phyloP scores from a whole-genome alignment of 1,140 invertebrate genomes.

The Metopolophium dirhodum region DNA sequence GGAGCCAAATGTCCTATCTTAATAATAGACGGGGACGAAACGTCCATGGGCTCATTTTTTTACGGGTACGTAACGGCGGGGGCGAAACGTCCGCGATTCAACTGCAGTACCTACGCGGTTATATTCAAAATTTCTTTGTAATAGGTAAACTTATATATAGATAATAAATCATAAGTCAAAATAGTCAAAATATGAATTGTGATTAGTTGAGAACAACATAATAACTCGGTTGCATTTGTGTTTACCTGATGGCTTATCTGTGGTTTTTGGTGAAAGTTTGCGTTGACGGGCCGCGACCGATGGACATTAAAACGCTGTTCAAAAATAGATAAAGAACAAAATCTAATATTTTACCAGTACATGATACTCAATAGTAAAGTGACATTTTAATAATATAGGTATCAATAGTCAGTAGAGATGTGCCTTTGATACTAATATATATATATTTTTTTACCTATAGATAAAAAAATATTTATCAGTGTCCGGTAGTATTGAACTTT shows the following conservation, averaged over 20 bases:
- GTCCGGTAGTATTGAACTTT: not conserved
- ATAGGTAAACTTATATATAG: too few relatives aligned
- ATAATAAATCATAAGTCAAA: too few relatives aligned
- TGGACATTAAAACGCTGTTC: not conserved
- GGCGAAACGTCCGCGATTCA: too few relatives aligned
- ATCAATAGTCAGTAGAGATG: not conserved
- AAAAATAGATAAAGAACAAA: not conserved
- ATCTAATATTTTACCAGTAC: not conserved
- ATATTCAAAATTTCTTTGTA: too few relatives aligned
- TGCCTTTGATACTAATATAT: not conserved
- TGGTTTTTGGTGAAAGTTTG: not conserved
- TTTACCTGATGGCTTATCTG: not conserved
- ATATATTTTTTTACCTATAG: not conserved
- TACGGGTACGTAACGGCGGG: too few relatives aligned
- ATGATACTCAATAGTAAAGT: not conserved
- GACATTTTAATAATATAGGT: not conserved
- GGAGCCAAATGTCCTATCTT: too few relatives aligned
- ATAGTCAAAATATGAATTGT: not conserved
- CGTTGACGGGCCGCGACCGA: not conserved
- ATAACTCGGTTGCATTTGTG: not conserved
- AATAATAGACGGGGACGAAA: too few relatives aligned
- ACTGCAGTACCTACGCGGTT: too few relatives aligned
- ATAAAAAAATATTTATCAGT: not conserved
- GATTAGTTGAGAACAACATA: not conserved
- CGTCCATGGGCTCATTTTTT: too few relatives aligned